phyloP scores from a whole-genome alignment of 2,113 vertebrate species.

The Orcinus orca region DNA sequence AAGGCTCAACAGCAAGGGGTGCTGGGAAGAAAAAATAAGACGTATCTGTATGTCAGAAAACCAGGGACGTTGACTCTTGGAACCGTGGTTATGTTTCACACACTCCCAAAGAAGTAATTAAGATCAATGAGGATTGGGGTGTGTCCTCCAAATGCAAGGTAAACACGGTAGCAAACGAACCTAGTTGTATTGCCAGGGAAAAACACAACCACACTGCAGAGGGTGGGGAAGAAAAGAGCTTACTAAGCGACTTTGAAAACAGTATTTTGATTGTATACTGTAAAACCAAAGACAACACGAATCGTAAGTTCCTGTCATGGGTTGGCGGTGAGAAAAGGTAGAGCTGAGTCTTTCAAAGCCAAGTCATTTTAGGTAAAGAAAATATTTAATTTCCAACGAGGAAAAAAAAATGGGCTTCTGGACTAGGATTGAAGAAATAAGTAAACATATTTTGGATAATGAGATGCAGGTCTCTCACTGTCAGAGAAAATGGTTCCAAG shows the following conservation, averaged over 20 bases:
- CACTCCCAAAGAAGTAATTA: neutral
- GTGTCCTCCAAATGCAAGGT: neutral
- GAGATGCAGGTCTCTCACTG: neutral
- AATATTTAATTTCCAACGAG: neutral
- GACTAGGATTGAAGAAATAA: neutral
- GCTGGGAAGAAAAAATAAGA: neutral
- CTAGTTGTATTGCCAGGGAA: neutral
- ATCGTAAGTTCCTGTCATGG: neutral
- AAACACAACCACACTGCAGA: accelerated
- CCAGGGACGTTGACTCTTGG: neutral
- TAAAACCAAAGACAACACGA: neutral
- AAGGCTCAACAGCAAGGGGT: neutral
- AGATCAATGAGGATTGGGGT: neutral
- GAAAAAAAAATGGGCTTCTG: neutral
- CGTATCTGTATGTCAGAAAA: neutral
- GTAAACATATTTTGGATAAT: neutral
- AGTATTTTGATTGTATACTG: neutral
- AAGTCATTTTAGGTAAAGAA: neutral
- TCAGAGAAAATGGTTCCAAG: neutral
- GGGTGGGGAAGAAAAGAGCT: neutral
- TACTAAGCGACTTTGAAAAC: neutral
- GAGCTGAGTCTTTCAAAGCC: neutral
- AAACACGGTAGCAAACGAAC: neutral
- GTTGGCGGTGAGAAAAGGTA: neutral
- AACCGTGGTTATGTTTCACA: neutral